Evolutionary conservation across 2,113 vertebrate genomes (phyloP), one percentile per base, ranked within the genome.

Genomic region (Halichoeres trimaculatus): DNA sequence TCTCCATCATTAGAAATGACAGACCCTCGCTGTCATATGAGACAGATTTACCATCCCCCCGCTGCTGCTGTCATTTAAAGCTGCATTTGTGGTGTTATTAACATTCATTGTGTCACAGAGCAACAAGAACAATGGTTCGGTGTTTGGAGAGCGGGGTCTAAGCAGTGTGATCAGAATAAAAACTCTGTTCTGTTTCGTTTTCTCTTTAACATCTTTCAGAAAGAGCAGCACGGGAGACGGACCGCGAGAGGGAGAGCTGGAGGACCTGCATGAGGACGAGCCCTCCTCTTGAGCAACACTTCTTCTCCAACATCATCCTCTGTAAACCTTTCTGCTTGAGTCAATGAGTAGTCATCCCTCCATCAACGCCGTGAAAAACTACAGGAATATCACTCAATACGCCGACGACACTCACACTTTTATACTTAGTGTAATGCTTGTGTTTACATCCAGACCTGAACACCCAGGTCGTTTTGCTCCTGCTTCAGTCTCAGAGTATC

Each of bases 181-280:
- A 65, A 48, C 0, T 56, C 20, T 24, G 5, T n/a, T 64, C 1
- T 38, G 10, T 38, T 1, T 23, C 45, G 30, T 4, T 52, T 1
- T 66, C 17, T 50, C 19, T 55, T 16, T 8, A 0, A 1, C 11
- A 20, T 50, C 22, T 68, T 66, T 22, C 83, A 95, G 94, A 89
- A 94, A 95, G 85, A 70, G 88, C 63, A 94, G 93, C 86, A 91
- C 90, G 1, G 93, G 93, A 2, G 94, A 95, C 7, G 90, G 85
- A 13, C 90, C 91, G 54, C 82, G 93, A 83, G 93, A 94, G 45
- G 90, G 73, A 14, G 94, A 95, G 77, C 91, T 95, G 60, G 93
- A 95, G 81, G 94, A 95, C 76, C 89, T 95, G 58, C 88, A 89
- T 56, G 94, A 95, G 72, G 93, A 95, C 5, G 94, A 95, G 58